These are phyloP conservation scores for Scaptomyza tumidula DNA, from an alignment of 2,888 invertebrate genomes.

Conservation along the genomic window DNA sequence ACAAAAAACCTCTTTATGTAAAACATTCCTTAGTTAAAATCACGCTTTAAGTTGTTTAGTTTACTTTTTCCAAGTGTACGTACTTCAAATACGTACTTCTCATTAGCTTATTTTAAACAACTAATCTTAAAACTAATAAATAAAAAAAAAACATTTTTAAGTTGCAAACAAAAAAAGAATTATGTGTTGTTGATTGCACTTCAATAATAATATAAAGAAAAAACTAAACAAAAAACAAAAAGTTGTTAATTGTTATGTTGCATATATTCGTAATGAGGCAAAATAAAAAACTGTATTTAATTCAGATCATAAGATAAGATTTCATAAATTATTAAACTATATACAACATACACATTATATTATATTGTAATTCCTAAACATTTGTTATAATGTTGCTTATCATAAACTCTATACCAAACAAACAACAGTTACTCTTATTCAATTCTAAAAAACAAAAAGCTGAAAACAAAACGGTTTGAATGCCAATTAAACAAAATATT, in stretches of 20 bases:
- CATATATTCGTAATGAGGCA: conserved; percentile 57
- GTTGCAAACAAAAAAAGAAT: conserved; percentile 11
- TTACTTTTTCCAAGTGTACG: conserved; percentile 25
- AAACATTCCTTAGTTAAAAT: conserved; percentile 70
- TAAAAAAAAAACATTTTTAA: conserved; percentile 43
- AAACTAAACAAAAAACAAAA: conserved; percentile 6
- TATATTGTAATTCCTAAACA: conserved; percentile 71
- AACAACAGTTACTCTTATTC: conserved; percentile 60
- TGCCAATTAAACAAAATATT: conserved; percentile 24
- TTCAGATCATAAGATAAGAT: conserved; percentile 44
- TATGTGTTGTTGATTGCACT: conserved; percentile 36
- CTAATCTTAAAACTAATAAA: conserved; percentile 17
- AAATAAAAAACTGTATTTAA: conserved; percentile 42
- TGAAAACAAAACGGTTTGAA: conserved; percentile 52
- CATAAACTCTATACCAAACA: conserved; percentile 37
- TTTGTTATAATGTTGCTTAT: conserved; percentile 72
- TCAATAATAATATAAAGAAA: conserved; percentile 9
- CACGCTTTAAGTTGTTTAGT: conserved; percentile 55
- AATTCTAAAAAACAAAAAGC: conserved; percentile 43
- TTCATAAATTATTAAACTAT: conserved; percentile 62
- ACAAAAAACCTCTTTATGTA: conserved; percentile 43
- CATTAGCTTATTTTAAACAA: conserved; percentile 62
- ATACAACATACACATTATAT: conserved; percentile 19
- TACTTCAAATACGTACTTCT: conserved; percentile 42
- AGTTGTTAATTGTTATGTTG: conserved; percentile 72